Conservation (phyloP, 2,888 invertebrate species). For the Resseliella maxima region DNA sequence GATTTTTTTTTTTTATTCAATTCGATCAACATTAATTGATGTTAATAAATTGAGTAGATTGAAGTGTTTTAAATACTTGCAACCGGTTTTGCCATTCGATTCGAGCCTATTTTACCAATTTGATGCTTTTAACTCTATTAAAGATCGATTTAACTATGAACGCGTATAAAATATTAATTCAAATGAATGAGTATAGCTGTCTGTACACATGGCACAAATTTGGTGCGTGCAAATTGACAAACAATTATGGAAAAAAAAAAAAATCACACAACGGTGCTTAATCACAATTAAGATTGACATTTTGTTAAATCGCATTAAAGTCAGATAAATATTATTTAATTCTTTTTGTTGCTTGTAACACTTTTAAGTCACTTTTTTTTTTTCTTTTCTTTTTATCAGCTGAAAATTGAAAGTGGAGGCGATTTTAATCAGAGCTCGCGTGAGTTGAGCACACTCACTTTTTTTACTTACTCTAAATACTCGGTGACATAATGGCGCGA, state of each 20-base stretch:
- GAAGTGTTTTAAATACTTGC: constrained; percentile 7
- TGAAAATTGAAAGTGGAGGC: neutral
- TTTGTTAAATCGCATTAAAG: constrained; percentile 52
- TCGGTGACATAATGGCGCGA: constrained; percentile 80
- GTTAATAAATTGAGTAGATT: neutral
- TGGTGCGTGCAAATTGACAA: neutral
- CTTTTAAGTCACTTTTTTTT: neutral
- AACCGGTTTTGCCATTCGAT: neutral
- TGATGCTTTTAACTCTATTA: constrained; percentile 6
- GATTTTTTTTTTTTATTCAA: neutral
- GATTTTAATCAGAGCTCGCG: neutral
- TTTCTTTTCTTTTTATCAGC: neutral
- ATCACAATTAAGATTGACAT: constrained; percentile 54
- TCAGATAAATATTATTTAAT: neutral
- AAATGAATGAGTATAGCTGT: too few relatives aligned
- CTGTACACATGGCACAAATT: neutral
- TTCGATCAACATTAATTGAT: constrained; percentile 27
- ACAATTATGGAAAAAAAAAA: neutral
- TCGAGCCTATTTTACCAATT: neutral
- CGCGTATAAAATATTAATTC: neutral
- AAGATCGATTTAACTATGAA: neutral
- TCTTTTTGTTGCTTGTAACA: too few relatives aligned
- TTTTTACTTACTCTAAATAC: constrained; percentile 80
- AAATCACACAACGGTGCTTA: constrained; percentile 10
- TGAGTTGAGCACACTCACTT: neutral